phyloP scores from a whole-genome alignment of 2,888 invertebrate genomes.

The Petrolisthes cinctipes region DNA sequence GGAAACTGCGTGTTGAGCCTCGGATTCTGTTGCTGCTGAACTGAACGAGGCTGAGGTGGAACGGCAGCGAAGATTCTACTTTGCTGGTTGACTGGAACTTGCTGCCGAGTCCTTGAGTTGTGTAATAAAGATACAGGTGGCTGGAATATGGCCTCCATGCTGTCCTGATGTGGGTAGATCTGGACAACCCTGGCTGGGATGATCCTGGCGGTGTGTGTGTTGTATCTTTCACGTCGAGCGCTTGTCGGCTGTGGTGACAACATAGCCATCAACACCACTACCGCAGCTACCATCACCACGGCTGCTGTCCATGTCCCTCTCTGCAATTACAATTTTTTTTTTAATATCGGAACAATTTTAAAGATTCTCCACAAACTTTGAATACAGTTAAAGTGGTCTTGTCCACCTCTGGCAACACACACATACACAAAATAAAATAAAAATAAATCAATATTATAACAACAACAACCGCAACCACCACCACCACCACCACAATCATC shows the following conservation, averaged over 20 bases:
- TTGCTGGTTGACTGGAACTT: neutral
- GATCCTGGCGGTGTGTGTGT: conserved; percentile 10
- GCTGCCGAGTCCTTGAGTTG: neutral
- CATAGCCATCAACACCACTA: neutral
- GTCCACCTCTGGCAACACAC: too few relatives aligned
- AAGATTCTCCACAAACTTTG: too few relatives aligned
- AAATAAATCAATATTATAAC: too few relatives aligned
- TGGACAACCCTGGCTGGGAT: neutral
- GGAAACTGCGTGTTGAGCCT: too few relatives aligned
- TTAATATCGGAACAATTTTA: too few relatives aligned
- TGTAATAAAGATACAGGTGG: too few relatives aligned
- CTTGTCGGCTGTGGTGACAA: neutral
- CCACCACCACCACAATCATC: too few relatives aligned
- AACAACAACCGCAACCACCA: too few relatives aligned
- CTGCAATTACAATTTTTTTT: too few relatives aligned
- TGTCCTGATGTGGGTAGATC: neutral
- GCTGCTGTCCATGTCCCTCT: neutral
- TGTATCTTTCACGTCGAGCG: neutral
- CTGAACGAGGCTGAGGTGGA: neutral
- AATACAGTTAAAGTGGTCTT: too few relatives aligned
- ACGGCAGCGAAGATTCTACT: neutral
- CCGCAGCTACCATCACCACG: conserved; percentile 6
- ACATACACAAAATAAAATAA: too few relatives aligned
- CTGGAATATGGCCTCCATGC: neutral
- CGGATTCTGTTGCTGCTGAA: too few relatives aligned